Evolutionary conservation across 2,113 vertebrate species (phyloP).

Genomic region (Ageneiosus marmoratus): DNA sequence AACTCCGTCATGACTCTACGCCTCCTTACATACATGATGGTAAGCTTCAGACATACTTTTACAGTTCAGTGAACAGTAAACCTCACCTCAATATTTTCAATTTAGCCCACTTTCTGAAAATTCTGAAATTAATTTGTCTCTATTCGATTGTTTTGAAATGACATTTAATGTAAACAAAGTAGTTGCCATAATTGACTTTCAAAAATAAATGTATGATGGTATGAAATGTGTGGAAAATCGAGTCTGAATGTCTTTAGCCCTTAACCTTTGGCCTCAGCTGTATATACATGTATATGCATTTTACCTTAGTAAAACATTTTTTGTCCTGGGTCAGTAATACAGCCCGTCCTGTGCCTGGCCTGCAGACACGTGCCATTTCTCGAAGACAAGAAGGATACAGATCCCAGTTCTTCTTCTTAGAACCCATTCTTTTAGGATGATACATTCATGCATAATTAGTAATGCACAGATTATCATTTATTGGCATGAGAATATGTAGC

Average conservation of each 20-base stretch:
- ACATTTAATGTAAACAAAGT: not conserved
- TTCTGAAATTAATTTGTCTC: not conserved
- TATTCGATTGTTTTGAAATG: not conserved
- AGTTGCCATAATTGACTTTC: not conserved
- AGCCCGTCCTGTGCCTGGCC: slow-evolving; percentile 86
- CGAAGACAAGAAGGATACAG: slow-evolving; percentile 89
- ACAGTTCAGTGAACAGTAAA: too few species aligned
- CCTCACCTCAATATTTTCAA: too few species aligned
- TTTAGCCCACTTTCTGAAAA: too few species aligned
- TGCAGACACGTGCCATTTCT: slow-evolving; percentile 92
- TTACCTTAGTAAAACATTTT: slow-evolving; percentile 94
- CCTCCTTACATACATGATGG: not conserved
- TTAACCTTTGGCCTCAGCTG: not conserved
- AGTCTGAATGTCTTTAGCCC: not conserved
- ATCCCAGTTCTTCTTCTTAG: slow-evolving; percentile 96
- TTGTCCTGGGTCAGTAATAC: slow-evolving; percentile 93
- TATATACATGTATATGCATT: not conserved
- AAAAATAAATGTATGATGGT: not conserved
- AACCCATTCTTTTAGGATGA: slow-evolving; percentile 83
- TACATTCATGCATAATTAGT: slow-evolving; percentile 19
- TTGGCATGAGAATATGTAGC: not conserved
- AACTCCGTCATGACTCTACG: not conserved
- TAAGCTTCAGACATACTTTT: too few species aligned
- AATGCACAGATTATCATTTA: not conserved
- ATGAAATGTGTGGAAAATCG: not conserved